Evolutionary conservation across 2,113 vertebrate genomes (phyloP), one percentile per base, ranked within the genome.

Genomic region (Tretioscincus oriximinensis): DNA sequence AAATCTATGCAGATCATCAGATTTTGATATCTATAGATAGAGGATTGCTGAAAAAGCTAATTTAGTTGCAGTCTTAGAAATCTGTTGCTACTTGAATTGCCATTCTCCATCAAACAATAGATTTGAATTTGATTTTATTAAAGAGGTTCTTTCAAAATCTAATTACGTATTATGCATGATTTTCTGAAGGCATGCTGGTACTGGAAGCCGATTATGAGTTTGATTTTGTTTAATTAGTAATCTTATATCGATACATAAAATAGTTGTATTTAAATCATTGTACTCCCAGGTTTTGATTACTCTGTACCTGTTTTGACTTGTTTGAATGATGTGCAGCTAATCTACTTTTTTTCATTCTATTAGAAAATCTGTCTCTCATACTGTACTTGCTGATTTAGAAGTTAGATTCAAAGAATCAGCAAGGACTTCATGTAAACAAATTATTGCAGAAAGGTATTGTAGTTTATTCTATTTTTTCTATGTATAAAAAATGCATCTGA

Each of bases 181-280:
- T n/a, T 67, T 58, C 67, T 60, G 47, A 24, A 65, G 45, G 29
- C 61, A 74, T 81, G 79, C 16, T 63, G 35, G 35, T 41, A 63
- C 77, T 63, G 54, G 71, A 74, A 16, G 22, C 31, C 67, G 61
- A 31, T 54, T 66, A 31, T 7, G 20, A 28, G 21, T n/a, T 81
- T 66, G 1, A 14, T 54, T 58, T 58, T 26, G 22, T 58, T 74
- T 81, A 64, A 73, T 80, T 80, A 74, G 35, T 2, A 67, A 28
- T 29, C 63, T 81, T 73, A 63, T 26, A 58, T 81, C 47, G 66
- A 81, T 67, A 74, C 41, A 35, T 67, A 81, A 81, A 73, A 58
- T 74, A 14, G 66, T 28, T 35, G 66, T 67, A 67, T 21, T 7
- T 66, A 66, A 29, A 54, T 54, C 61, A 66, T 74, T 65, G 49